Percentiles rank a stretch among this genome's conserved stretches.
Evolutionary conservation across 2,113 vertebrate genomes (phyloP).

Genomic region (Cardinalis cardinalis): DNA sequence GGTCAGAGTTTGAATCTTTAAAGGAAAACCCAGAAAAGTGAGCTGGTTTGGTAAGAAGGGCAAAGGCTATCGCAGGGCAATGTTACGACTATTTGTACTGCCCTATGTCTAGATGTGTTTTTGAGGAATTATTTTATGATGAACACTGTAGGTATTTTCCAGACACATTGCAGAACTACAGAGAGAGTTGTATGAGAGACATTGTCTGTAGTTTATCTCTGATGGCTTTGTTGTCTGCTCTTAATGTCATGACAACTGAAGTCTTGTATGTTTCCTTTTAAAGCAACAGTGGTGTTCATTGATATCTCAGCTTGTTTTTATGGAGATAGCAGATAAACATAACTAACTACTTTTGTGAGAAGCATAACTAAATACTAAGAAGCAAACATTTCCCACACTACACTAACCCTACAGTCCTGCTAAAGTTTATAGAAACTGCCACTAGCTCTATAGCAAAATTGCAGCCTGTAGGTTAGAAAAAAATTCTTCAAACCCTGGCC

Average conservation of each 20-base stretch:
- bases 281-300: background rate
- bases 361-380: background rate
- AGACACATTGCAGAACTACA: background rate
- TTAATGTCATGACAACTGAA: background rate
- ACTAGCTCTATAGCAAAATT: background rate
- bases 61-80: background rate
- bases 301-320: background rate
- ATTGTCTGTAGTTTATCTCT: background rate
- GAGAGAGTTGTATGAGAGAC: background rate
- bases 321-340: background rate
- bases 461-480: background rate
- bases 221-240: background rate
- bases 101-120: background rate
- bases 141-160: background rate
- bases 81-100: background rate
- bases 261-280: background rate
- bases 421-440: background rate
- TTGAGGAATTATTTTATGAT: background rate
- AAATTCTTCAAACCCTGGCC: background rate
- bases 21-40: background rate
- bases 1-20: background rate
- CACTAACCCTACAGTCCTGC: background rate
- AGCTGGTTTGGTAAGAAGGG: background rate
- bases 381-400: background rate
- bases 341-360: background rate